Conservation (phyloP, 2,113 vertebrate genomes). For the Mastomys natalensis region DNA sequence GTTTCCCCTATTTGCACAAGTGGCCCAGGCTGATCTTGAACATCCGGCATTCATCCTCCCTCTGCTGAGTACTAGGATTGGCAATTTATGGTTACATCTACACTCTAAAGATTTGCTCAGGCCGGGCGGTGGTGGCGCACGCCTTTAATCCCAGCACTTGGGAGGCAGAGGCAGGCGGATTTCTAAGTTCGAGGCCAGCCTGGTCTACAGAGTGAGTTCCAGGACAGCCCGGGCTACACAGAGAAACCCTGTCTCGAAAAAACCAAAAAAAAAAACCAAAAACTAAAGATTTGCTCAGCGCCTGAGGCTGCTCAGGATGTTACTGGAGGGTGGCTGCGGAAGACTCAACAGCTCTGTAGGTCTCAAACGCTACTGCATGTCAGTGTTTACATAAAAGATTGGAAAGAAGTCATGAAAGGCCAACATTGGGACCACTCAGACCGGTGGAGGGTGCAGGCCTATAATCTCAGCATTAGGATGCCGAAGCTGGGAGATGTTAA, state of each 20-base stretch:
- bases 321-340: background rate
- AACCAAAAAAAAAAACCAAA: too few species aligned
- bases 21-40: background rate
- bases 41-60: background rate
- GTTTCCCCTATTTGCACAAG: background rate
- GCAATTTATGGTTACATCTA: background rate
- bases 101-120: background rate
- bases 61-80: background rate
- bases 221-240: too few species aligned
- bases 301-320: background rate
- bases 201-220: too few species aligned
- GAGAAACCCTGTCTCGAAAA: too few species aligned
- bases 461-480: background rate
- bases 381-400: background rate
- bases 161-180: too few species aligned
- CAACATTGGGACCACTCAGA: background rate
- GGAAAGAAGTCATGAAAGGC: background rate
- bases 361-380: background rate
- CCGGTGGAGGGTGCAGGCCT: background rate
- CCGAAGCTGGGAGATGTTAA: background rate
- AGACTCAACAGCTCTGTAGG: background rate
- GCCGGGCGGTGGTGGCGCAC: too few species aligned
- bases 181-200: too few species aligned
- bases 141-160: too few species aligned
- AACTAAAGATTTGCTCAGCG: too few species aligned